Evolutionary conservation across 2,797 vertebrate genomes (phyloP).

Genomic region (Pelochelys cantorii): DNA sequence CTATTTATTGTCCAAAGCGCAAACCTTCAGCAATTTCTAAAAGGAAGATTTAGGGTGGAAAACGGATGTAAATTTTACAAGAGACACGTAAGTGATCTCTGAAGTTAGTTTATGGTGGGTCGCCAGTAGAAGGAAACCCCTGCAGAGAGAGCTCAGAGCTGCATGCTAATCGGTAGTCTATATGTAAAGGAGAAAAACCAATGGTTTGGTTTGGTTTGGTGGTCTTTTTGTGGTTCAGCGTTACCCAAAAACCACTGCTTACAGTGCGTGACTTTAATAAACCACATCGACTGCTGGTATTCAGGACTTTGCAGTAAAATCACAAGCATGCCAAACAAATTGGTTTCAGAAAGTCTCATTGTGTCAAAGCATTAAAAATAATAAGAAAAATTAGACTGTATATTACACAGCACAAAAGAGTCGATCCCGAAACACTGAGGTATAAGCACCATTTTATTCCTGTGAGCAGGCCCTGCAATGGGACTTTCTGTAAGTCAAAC

Average conservation of each 20-base stretch:
- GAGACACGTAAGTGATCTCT: neutral
- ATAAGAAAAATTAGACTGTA: fast-evolving
- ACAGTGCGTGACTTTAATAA: neutral
- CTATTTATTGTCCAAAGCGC: neutral
- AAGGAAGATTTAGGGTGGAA: neutral
- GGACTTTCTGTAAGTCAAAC: neutral
- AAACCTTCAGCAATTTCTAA: neutral
- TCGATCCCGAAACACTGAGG: neutral
- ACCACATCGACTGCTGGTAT: neutral
- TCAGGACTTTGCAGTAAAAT: neutral
- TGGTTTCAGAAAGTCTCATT: neutral
- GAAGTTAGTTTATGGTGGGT: neutral
- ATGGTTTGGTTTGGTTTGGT: neutral
- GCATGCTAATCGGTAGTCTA: neutral
- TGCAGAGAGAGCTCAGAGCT: neutral
- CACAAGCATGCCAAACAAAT: neutral
- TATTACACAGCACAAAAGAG: neutral
- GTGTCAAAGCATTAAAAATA: neutral
- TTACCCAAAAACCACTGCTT: neutral
- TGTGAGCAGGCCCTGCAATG: neutral
- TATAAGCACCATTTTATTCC: neutral
- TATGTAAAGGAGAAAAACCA: neutral
- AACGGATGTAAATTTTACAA: neutral
- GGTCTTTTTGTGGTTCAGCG: neutral
- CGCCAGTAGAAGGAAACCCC: neutral